A percentile compares a stretch with the other conserved stretches of the same genome.
phyloP scores from a whole-genome alignment of 2,797 vertebrate species.

The Hippopotamyrus pictus region DNA sequence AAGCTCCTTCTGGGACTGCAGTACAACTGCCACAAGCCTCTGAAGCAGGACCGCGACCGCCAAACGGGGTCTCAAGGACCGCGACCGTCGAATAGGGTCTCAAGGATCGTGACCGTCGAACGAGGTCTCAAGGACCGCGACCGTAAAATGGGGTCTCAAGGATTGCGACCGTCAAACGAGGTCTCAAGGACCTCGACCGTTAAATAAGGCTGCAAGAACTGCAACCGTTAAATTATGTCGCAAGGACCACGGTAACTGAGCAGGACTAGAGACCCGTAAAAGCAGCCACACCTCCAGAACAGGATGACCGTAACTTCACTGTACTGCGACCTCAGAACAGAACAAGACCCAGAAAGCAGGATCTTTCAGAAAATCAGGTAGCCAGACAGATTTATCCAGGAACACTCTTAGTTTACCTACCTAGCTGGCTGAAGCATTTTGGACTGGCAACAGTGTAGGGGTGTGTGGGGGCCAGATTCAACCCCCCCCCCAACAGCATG shows the following conservation, averaged over 20 bases:
- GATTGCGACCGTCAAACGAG: background rate
- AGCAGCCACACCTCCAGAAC: background rate
- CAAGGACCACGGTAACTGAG: background rate
- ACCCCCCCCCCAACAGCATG: background rate
- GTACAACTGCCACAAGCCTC: background rate
- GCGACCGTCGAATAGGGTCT: background rate
- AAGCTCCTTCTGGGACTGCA: background rate
- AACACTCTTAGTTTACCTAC: background rate
- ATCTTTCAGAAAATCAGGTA: background rate
- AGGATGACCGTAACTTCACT: background rate
- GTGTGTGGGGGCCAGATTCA: background rate
- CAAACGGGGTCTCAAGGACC: no score
- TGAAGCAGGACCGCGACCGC: background rate
- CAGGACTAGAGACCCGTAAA: background rate
- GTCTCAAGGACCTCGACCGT: background rate
- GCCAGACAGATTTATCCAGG: background rate
- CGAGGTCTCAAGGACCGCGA: background rate
- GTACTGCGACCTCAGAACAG: background rate
- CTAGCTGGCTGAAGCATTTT: background rate
- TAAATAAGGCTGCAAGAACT: background rate
- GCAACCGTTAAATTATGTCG: background rate
- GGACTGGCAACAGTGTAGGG: background rate
- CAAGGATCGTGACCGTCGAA: background rate
- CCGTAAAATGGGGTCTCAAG: background rate
- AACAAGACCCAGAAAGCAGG: background rate